Base-by-base conservation (phyloP, 2,113 vertebrate genomes). In the Cinclus cinclus region DNA sequence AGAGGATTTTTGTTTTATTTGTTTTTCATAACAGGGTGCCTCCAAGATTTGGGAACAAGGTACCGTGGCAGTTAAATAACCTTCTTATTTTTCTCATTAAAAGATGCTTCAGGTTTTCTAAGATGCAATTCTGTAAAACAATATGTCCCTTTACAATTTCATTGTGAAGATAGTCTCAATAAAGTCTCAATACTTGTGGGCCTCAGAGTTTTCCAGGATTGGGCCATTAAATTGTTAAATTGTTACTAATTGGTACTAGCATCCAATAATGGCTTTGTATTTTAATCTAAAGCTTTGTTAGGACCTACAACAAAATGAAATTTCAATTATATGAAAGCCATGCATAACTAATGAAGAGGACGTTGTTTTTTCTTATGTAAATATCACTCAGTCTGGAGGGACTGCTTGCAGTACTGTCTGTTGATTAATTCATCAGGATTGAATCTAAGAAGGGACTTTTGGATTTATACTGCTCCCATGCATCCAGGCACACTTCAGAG, bases 371-470 rank as follows among this genome's bases (percentile, higher is more conserved):
- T 80, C 68, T 64, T 50, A 68, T 87, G 81, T 25, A 87, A 79
- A 94, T 93, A 90, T 65, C 73, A 80, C 18, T 75, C 55, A 50
- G 50, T 64, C 70, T 82, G 70, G n/a, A 78, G 88, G 55, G 91
- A 95, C 24, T 89, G 41, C 44, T 78, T 64, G 19, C 64, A 91
- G 64, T 82, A 46, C 58, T 77, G 49, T 78, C 84, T 95, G 84
- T 33, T 91, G 76, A 87, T 93, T 91, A 89, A 89, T 91, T 91
- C 70, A 85, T 82, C 55, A 69, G 55, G 39, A 64, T 74, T 89
- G 77, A 85, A 85, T 50, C 60, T 30, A 35, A 82, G 49, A 88
- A 58, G 80, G 41, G 24, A 17, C 70, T 85, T 67, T 39, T 25
- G 39, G 44, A 64, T 93, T 74, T 78, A 27, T 78, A 31, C 50